Evolutionary conservation across 2,888 invertebrate species (phyloP).

Genomic region (Trachelus tabidus): DNA sequence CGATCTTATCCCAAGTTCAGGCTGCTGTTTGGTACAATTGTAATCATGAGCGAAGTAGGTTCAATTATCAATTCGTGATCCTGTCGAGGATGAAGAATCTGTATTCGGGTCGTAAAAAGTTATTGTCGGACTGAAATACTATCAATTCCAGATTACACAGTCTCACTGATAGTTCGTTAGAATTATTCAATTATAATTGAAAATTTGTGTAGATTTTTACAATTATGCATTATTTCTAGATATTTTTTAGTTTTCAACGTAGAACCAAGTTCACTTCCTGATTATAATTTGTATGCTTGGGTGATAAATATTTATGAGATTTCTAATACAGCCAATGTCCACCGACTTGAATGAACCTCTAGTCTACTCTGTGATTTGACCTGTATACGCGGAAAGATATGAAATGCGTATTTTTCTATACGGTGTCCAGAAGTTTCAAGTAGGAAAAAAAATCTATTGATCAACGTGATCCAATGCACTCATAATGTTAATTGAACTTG

Average conservation of each 20-base stretch:
- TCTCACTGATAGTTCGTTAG: not conserved
- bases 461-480: not conserved
- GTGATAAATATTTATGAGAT: not conserved
- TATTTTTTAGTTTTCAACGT: not conserved
- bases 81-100: too few species aligned
- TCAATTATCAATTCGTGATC: not conserved
- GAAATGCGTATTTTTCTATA: not conserved
- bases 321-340: not conserved
- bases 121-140: not conserved
- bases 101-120: too few species aligned
- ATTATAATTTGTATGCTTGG: not conserved
- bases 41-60: not conserved
- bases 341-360: not conserved
- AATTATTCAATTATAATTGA: not conserved
- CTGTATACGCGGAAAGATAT: not conserved
- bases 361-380: not conserved
- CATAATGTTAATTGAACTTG: not conserved
- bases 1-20: not conserved
- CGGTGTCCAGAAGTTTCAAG: not conserved
- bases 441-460: not conserved
- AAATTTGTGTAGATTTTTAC: not conserved
- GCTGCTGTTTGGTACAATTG: not conserved
- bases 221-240: not conserved
- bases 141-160: not conserved
- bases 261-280: not conserved